A percentile compares a stretch with the other conserved stretches of the same genome.
Conservation (phyloP, 2,113 vertebrate species). For the Madoqua kirkii region DNA sequence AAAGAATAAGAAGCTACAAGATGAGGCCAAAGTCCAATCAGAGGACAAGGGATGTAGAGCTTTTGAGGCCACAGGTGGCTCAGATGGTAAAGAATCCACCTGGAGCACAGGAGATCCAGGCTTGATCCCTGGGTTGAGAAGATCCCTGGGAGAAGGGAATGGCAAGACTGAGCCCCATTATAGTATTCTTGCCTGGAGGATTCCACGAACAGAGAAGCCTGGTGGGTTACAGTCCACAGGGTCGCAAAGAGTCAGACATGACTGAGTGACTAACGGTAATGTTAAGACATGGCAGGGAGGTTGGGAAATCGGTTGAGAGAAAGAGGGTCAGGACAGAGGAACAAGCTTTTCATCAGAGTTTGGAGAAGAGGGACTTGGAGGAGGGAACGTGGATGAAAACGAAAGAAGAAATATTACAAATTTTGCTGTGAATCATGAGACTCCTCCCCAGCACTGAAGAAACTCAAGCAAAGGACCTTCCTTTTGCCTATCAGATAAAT, state of each 20-base stretch:
- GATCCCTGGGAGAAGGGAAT: background rate
- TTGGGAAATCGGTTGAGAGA: accelerated
- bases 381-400: background rate
- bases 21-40: background rate
- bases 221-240: background rate
- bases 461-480: background rate
- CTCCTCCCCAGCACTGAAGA: background rate
- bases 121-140: background rate
- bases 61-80: background rate
- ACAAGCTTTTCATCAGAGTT: background rate
- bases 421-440: accelerated
- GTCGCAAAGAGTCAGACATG: background rate
- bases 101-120: background rate
- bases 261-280: background rate
- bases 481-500: background rate
- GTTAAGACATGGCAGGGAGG: background rate
- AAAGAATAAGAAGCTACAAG: background rate
- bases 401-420: background rate
- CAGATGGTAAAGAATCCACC: background rate
- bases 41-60: too few species aligned
- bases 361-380: background rate
- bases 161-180: background rate
- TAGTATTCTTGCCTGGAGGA: background rate
- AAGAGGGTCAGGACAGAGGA: background rate
- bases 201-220: background rate